Percentiles rank a stretch among this genome's conserved stretches.
Evolutionary conservation across 2,113 vertebrate genomes (phyloP).

Genomic region (Sardina pilchardus): DNA sequence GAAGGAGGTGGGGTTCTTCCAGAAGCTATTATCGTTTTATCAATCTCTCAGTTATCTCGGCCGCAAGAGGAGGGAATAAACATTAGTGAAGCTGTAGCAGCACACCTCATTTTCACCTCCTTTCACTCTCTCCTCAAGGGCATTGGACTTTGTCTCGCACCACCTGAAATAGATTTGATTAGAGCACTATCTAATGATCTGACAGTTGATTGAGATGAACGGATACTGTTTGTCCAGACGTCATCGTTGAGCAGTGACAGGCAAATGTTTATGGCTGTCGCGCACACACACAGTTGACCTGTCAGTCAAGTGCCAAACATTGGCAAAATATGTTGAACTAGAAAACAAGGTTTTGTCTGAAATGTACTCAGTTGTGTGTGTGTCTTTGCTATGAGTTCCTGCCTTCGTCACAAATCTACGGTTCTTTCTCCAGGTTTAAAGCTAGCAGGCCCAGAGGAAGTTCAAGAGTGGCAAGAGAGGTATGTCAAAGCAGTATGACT

Average conservation of each 20-base stretch:
- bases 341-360: neutral
- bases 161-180: conserved; percentile 16
- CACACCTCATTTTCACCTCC: neutral
- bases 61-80: neutral
- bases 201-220: conserved; percentile 16
- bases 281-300: neutral
- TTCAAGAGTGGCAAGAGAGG: too few species aligned
- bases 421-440: neutral
- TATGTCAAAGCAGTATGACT: neutral
- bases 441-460: neutral
- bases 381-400: neutral
- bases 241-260: neutral
- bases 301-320: neutral
- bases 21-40: neutral
- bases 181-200: neutral
- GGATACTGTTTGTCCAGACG: conserved; percentile 3
- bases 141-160: neutral
- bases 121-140: neutral
- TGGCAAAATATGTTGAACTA: neutral
- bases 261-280: neutral
- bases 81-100: neutral
- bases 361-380: neutral
- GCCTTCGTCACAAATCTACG: neutral
- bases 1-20: neutral
- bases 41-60: neutral